Base-by-base conservation (phyloP, 2,797 vertebrate genomes). In the Galago senegalensis region DNA sequence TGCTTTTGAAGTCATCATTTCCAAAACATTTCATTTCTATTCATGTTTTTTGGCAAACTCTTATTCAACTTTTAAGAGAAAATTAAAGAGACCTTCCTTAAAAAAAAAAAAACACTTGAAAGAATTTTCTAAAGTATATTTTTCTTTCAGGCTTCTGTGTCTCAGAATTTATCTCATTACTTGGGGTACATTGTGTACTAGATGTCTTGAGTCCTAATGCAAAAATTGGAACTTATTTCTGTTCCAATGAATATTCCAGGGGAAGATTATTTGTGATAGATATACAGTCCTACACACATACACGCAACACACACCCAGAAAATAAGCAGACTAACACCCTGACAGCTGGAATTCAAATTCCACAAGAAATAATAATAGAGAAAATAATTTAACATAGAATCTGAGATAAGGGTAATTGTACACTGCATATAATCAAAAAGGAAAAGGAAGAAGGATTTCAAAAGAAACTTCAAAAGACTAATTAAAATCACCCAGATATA, bases 401-500 rank as follows among this genome's bases (percentile, higher is more conserved):
- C 60, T 37, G 58, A 95, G 91, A 97, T 97, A 97, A 97, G 77
- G 76, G 17, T 34, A 92, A 84, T 13, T 58, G 37, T 60, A 95
- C 80, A 85, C 89, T 95, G 87, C 90, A 95, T 95, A 95, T 95
- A 97, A 96, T 95, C 92, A 95, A 94, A 96, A 65, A 61, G 46
- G 34, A 91, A 95, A 87, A 21, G 87, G 82, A 85, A 96, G 56
- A 85, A 85, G 40, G 13, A 84, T 97, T 96, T 95, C 91, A 95
- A 97, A 98, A 93, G 89, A 83, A 95, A 95, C 95, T 96, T 97
- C 95, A 97, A 97, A 97, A 89, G 91, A 85, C 95, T 97, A 97
- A 97, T 97, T 97, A 96, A 97, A 97, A 97, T 92, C 73, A 85
- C 53, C 65, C 84, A 96, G 93, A 93, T 93, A 92, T 3, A 87